Conservation (phyloP, 2,113 vertebrate genomes). For the Gymnogyps californianus region DNA sequence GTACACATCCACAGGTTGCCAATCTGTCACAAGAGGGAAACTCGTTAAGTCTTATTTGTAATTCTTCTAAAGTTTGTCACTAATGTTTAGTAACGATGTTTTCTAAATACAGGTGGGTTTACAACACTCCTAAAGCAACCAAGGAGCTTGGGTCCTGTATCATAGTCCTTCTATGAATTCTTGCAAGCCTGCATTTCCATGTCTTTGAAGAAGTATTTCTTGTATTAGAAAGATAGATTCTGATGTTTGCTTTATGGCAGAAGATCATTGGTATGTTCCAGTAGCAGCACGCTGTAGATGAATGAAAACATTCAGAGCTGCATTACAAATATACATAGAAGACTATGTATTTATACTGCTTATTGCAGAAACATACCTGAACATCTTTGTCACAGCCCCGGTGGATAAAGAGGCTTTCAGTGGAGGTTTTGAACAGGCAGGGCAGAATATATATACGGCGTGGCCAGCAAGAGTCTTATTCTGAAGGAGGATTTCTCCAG, state of each 20-base stretch:
- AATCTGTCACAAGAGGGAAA: not conserved
- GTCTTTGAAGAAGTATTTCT: not conserved
- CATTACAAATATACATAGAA: not conserved
- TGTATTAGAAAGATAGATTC: not conserved
- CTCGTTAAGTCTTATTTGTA: not conserved
- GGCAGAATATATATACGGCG: accelerated
- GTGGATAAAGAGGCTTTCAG: not conserved
- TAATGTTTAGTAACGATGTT: not conserved
- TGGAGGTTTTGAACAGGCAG: not conserved
- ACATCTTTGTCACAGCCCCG: not conserved
- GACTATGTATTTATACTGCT: not conserved
- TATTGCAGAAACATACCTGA: not conserved
- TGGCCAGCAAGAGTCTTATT: not conserved
- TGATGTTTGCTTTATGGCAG: not conserved
- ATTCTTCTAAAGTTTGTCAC: not conserved
- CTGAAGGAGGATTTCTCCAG: not conserved
- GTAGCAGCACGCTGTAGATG: not conserved
- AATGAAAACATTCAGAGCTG: not conserved
- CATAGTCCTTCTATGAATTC: not conserved
- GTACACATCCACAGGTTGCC: not conserved
- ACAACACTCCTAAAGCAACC: not conserved
- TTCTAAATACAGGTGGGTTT: not conserved
- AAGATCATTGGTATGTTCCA: not conserved
- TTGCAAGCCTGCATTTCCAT: not conserved
- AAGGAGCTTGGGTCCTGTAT: not conserved